Conservation (phyloP, 1,140 invertebrate species). For the Acarapis woodi region DNA sequence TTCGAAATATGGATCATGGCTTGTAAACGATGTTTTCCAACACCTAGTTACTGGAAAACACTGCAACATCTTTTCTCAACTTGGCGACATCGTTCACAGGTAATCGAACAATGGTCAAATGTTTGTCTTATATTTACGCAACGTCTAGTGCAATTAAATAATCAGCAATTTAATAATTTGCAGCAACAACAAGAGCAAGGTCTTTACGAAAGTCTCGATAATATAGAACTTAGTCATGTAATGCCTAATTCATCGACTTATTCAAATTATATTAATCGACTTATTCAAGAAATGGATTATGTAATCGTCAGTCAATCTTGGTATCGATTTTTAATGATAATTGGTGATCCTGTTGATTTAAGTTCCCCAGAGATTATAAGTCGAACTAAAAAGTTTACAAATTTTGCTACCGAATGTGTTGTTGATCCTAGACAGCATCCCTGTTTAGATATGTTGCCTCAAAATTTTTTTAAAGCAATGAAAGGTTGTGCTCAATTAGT, state of each 20-base stretch:
- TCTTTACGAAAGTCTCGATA: not conserved
- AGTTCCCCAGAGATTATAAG: constrained; percentile 55
- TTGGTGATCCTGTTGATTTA: constrained; percentile 75
- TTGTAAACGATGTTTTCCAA: constrained; percentile 61
- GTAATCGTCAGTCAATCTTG: constrained; percentile 73
- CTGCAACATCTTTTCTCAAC: constrained; percentile 62
- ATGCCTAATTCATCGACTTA: not conserved
- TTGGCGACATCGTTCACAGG: constrained; percentile 67
- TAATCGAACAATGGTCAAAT: constrained; percentile 81
- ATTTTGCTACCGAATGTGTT: constrained; percentile 20
- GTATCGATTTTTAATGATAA: constrained; percentile 69
- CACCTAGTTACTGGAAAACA: constrained; percentile 81
- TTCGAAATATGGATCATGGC: constrained; percentile 84
- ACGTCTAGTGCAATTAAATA: constrained; percentile 25
- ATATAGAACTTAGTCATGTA: too few relatives aligned
- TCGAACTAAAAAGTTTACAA: constrained; percentile 49
- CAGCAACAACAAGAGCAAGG: constrained; percentile 31
- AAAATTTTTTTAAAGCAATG: constrained; percentile 76
- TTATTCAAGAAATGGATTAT: constrained; percentile 37
- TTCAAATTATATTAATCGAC: not conserved
- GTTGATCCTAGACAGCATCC: constrained; percentile 69
- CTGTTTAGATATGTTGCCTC: constrained; percentile 50
- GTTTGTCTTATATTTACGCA: constrained; percentile 65
- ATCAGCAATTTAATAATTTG: too few relatives aligned
- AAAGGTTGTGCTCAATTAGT: constrained; percentile 68